These are phyloP conservation scores for Clarias platycephalus DNA, from an alignment of 2,797 vertebrate genomes.

Conservation along the genomic window DNA sequence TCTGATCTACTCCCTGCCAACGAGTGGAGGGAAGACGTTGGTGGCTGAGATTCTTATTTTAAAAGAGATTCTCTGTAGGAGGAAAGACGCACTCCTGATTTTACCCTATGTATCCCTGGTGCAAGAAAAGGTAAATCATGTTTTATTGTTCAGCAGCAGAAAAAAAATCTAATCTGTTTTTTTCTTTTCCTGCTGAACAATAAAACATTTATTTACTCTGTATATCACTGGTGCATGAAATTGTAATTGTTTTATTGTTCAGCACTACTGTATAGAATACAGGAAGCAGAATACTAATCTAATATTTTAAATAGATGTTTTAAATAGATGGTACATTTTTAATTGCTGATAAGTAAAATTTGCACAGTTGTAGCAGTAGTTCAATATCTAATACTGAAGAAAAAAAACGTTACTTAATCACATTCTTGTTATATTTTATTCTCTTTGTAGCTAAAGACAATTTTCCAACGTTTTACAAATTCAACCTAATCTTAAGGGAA, in stretches of 20 bases:
- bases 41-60: constrained; percentile 95
- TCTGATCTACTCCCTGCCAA: constrained; percentile 94
- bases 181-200: too few relatives aligned
- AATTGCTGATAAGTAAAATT: not conserved
- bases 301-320: not conserved
- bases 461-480: not conserved
- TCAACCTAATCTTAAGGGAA: not conserved
- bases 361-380: not conserved
- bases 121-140: constrained; percentile 87
- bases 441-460: not conserved
- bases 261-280: too few relatives aligned
- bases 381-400: not conserved
- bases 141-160: not conserved
- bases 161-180: not conserved
- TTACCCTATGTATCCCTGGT: constrained; percentile 93
- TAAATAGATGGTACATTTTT: not conserved
- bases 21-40: constrained; percentile 94
- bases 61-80: constrained; percentile 88
- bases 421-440: not conserved
- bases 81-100: constrained; percentile 88
- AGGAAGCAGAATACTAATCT: not conserved
- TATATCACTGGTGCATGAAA: constrained; percentile 95
- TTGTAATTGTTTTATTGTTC: constrained; percentile 70
- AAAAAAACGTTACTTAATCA: not conserved
- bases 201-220: constrained; percentile 75